Percentiles rank a stretch among this genome's conserved stretches.
These are phyloP conservation scores for Asbolus verrucosus DNA, from an alignment of 1,140 invertebrate genomes.

Conservation along the genomic window DNA sequence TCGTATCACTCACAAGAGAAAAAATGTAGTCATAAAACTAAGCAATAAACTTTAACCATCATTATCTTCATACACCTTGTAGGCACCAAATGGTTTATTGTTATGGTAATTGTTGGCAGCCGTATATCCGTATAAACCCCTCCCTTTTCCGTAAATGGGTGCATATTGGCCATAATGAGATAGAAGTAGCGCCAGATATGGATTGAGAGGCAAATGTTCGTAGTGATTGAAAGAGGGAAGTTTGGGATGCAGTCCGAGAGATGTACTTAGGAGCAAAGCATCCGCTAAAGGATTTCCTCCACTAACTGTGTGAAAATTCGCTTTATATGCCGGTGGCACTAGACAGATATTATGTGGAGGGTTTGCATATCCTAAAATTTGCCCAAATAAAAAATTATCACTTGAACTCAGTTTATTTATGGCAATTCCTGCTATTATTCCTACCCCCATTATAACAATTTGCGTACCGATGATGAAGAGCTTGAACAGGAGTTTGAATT, in stretches of 20 bases:
- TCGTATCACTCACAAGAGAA: too few species aligned
- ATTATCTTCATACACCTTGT: slow-evolving; percentile 67
- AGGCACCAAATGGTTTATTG: slow-evolving; percentile 72
- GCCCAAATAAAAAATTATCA: too few species aligned
- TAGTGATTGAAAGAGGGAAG: slow-evolving; percentile 67
- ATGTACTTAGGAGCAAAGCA: slow-evolving; percentile 4
- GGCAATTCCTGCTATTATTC: too few species aligned
- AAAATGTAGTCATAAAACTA: too few species aligned
- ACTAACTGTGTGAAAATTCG: not conserved
- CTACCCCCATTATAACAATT: too few species aligned
- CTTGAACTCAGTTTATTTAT: too few species aligned
- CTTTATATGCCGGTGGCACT: not conserved
- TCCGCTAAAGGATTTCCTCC: slow-evolving; percentile 22
- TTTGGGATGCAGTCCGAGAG: slow-evolving; percentile 34
- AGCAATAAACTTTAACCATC: slow-evolving; percentile 23
- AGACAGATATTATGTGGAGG: slow-evolving; percentile 12
- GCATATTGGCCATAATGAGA: slow-evolving; percentile 74
- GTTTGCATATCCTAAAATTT: slow-evolving; percentile 15
- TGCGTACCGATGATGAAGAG: too few species aligned
- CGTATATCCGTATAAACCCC: slow-evolving; percentile 70
- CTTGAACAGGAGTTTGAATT: too few species aligned
- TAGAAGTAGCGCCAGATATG: slow-evolving; percentile 69
- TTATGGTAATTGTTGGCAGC: slow-evolving; percentile 75
- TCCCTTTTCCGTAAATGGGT: slow-evolving; percentile 65
- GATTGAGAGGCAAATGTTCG: slow-evolving; percentile 70